These are phyloP conservation scores for Benitochromis conjunctus DNA, from an alignment of 2,113 vertebrate genomes.

Conservation along the genomic window DNA sequence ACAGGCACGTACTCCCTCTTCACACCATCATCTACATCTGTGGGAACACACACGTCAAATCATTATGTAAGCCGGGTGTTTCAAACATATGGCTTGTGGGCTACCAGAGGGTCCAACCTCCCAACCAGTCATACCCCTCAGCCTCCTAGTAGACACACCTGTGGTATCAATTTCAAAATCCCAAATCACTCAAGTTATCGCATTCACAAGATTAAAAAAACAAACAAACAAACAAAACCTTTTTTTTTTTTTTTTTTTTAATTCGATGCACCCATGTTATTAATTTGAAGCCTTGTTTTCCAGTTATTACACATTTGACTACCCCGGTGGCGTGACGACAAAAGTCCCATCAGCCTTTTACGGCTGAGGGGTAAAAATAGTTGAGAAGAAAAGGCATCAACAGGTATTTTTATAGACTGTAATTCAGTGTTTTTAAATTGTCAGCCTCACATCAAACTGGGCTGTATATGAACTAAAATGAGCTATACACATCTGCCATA, in stretches of 20 bases:
- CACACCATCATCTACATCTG: conserved; percentile 82
- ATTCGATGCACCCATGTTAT: neutral
- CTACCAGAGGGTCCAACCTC: neutral
- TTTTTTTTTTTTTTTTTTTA: too few species aligned
- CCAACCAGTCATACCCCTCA: neutral
- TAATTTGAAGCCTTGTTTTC: neutral
- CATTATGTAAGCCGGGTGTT: neutral
- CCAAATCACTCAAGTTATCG: neutral
- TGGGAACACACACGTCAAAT: conserved; percentile 23
- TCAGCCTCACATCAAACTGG: neutral
- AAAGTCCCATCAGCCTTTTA: neutral
- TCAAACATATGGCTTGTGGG: neutral
- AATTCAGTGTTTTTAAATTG: neutral
- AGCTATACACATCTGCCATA: neutral
- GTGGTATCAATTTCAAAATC: neutral
- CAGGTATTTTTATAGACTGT: neutral
- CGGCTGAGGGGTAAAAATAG: neutral
- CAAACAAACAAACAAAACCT: neutral
- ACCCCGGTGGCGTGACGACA: neutral
- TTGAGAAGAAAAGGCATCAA: neutral
- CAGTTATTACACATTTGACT: neutral
- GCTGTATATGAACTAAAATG: neutral
- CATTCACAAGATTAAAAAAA: neutral
- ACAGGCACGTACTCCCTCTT: conserved; percentile 92
- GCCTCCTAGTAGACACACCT: neutral